Conservation (phyloP, 2,888 invertebrate species). For the Oligia fasciuncula region DNA sequence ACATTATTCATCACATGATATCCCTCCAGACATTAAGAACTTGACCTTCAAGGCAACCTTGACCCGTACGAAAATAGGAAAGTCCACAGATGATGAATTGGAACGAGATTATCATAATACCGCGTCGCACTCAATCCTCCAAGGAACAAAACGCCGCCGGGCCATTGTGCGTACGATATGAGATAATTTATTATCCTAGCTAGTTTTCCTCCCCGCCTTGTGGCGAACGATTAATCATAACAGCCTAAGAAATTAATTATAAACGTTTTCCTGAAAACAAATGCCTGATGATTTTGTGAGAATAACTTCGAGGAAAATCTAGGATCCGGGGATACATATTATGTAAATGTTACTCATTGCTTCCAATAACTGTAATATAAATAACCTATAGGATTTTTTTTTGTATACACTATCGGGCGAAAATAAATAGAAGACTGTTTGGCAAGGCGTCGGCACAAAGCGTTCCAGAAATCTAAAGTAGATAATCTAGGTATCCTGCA, state of each 20-base stretch:
- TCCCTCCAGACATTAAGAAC: slow-evolving; percentile 45
- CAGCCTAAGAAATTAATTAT: slow-evolving; percentile 69
- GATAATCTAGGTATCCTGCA: neutral
- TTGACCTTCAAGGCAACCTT: slow-evolving; percentile 54
- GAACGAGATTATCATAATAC: slow-evolving; percentile 67
- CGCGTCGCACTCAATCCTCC: slow-evolving; percentile 60
- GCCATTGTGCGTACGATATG: slow-evolving; percentile 67
- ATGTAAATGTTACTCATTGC: slow-evolving; percentile 10
- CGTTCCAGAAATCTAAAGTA: slow-evolving; percentile 10
- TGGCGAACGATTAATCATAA: slow-evolving; percentile 67
- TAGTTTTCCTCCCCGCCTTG: slow-evolving; percentile 53
- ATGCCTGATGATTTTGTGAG: slow-evolving; percentile 40
- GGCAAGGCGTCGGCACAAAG: slow-evolving; percentile 3
- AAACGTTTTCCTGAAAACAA: slow-evolving; percentile 52
- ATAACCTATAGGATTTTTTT: slow-evolving; percentile 23
- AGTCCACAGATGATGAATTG: slow-evolving; percentile 70
- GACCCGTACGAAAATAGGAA: slow-evolving; percentile 51
- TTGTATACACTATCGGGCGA: slow-evolving; percentile 11
- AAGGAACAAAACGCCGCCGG: slow-evolving; percentile 68
- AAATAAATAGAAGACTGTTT: slow-evolving; percentile 7
- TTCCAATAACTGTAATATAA: slow-evolving; percentile 31
- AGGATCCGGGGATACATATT: slow-evolving; percentile 15
- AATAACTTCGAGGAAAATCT: slow-evolving; percentile 10
- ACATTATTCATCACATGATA: slow-evolving; percentile 46
- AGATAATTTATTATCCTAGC: slow-evolving; percentile 65